A percentile compares a stretch with the other conserved stretches of the same genome.
phyloP scores from a whole-genome alignment of 2,113 vertebrate genomes.

The Aix galericulata region DNA sequence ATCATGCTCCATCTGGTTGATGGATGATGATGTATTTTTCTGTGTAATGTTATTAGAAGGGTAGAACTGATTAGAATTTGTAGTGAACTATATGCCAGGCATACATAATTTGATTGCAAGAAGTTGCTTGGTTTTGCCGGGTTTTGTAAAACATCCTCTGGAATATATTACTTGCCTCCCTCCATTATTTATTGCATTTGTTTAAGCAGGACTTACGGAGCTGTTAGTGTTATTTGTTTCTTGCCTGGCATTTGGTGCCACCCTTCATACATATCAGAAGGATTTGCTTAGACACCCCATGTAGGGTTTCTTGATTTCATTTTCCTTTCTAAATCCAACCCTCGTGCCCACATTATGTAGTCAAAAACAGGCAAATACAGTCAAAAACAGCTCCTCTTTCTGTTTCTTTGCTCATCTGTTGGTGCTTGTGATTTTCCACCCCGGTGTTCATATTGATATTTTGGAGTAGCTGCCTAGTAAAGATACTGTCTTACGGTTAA shows the following conservation, averaged over 20 bases:
- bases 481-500: neutral
- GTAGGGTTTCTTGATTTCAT: constrained; percentile 25
- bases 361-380: neutral
- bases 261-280: constrained; percentile 28
- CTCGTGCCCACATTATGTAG: neutral
- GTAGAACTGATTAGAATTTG: constrained; percentile 73
- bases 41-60: constrained; percentile 70
- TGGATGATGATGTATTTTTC: constrained; percentile 69
- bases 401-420: neutral
- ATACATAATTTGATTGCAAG: constrained; percentile 73
- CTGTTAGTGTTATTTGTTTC: constrained; percentile 62
- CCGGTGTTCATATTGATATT: neutral
- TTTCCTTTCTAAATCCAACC: neutral
- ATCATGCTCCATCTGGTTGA: constrained; percentile 69
- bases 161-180: constrained; percentile 59
- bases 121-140: constrained; percentile 63
- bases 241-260: constrained; percentile 53
- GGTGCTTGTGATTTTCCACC: neutral
- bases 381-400: neutral
- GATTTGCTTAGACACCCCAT: constrained; percentile 24
- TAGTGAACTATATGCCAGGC: constrained; percentile 62
- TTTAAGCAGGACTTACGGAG: constrained; percentile 57
- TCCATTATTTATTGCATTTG: constrained; percentile 64
- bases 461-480: neutral
- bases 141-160: constrained; percentile 61